Base-by-base conservation (phyloP, 2,797 vertebrate species). In the Odontamblyopus rebecca region DNA sequence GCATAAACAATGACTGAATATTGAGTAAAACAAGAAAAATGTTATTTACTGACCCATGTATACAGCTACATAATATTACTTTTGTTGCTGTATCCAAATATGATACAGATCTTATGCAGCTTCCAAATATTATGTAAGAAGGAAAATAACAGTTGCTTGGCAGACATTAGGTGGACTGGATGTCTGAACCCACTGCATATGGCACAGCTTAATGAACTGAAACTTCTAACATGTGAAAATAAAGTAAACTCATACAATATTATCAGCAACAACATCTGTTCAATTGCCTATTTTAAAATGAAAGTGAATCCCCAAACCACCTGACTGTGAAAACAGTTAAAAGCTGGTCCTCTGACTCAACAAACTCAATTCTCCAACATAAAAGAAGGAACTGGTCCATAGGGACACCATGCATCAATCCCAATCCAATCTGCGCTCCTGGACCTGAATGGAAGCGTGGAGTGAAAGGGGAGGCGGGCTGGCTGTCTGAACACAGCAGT, bases 401-500 rank as follows among this genome's bases (percentile, higher is more conserved):
- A 72, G 85, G 76, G 80, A 82, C 69, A 73, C 69, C 73, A 66
- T 60, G 51, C 19, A 26, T 79, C 69, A 70, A 69, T 57, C 72
- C 61, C 70, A 66, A 41, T 82, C 75, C 64, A 57, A 73, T 56
- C n/a, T 68, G 16, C 18, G 6, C 38, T 38, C 11, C 35, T 13
- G 48, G 68, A 50, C 71, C 70, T 91, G 76, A 85, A 89, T 82
- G 78, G 86, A 83, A 15, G 62, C 72, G 74, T 78, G 81, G 78
- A 71, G 74, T 82, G 76, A 68, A 67, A 72, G 67, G 70, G 75
- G 48, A 67, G 56, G 70, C 13, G 27, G 67, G 67, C 9, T 3
- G 15, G 67, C 61, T 67, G 71, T 82, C 75, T 79, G 62, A 2
- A 70, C 71, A 35, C 75, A 84, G 83, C 84, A 38, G 79, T 38